Conservation (phyloP, 2,888 invertebrate species). For the Flexamia atlantica region DNA sequence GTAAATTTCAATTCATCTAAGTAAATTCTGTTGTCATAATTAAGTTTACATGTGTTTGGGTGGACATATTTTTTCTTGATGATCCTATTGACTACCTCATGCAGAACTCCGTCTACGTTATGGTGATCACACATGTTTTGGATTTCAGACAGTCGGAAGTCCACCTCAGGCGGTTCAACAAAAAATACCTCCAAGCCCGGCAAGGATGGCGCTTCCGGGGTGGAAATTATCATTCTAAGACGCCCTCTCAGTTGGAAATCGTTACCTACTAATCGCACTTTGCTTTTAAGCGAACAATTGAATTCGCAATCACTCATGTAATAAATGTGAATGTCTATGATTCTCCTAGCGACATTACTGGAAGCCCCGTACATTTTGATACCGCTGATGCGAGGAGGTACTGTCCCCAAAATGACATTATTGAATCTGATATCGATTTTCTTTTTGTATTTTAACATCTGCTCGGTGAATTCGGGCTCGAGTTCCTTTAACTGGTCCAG, state of each 20-base stretch:
- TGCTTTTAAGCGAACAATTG: background rate
- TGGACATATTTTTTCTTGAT: background rate
- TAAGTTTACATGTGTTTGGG: background rate
- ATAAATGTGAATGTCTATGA: background rate
- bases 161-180: background rate
- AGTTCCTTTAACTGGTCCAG: background rate
- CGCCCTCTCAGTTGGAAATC: background rate
- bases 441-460: background rate
- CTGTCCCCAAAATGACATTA: background rate
- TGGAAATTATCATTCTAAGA: background rate
- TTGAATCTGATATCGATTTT: background rate
- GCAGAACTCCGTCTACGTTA: background rate
- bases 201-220: background rate
- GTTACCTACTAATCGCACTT: background rate
- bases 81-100: background rate
- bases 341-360: too few species aligned
- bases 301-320: background rate
- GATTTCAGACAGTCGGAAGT: background rate
- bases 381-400: background rate
- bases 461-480: background rate
- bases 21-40: background rate
- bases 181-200: background rate
- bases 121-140: background rate
- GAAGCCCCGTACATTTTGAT: background rate
- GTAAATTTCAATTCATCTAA: background rate